Evolutionary conservation across 2,888 invertebrate species (phyloP).

Genomic region (Brachypterus glaber): DNA sequence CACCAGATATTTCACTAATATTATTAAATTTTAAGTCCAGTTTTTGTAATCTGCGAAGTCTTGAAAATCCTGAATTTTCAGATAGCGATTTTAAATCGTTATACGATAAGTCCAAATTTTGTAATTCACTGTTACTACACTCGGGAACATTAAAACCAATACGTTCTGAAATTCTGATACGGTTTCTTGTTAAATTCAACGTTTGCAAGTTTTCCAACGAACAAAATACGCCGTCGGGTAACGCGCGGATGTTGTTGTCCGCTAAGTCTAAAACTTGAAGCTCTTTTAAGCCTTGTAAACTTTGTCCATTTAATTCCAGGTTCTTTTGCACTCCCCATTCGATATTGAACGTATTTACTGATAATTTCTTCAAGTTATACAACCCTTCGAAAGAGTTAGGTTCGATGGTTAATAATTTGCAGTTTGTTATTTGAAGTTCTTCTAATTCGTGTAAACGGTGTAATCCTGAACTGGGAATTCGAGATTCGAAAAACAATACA

Average conservation of each 20-base stretch:
- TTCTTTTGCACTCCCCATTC: slow-evolving; percentile 68
- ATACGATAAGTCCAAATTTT: slow-evolving; percentile 68
- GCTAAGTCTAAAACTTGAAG: slow-evolving; percentile 70
- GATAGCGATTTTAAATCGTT: slow-evolving; percentile 67
- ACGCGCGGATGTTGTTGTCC: slow-evolving; percentile 71
- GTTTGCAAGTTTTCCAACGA: slow-evolving; percentile 68
- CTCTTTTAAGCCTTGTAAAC: slow-evolving; percentile 69
- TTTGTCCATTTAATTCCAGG: slow-evolving; percentile 61
- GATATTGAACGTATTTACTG: slow-evolving; percentile 68
- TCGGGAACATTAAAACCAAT: slow-evolving; percentile 59
- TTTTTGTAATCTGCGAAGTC: slow-evolving; percentile 67
- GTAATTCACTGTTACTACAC: slow-evolving; percentile 59
- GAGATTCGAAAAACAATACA: slow-evolving; percentile 69
- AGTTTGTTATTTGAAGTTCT: slow-evolving; percentile 65
- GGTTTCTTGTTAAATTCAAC: slow-evolving; percentile 77
- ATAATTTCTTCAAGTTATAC: slow-evolving; percentile 65
- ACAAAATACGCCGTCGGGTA: slow-evolving; percentile 74
- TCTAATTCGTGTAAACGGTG: slow-evolving; percentile 62
- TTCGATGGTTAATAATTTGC: slow-evolving; percentile 69
- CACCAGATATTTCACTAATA: slow-evolving; percentile 67
- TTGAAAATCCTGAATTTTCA: slow-evolving; percentile 62
- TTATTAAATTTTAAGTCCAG: slow-evolving; percentile 76
- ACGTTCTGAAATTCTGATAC: slow-evolving; percentile 66
- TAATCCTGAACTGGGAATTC: slow-evolving; percentile 54
- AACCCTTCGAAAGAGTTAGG: slow-evolving; percentile 72